Evolutionary conservation across 2,797 vertebrate genomes (phyloP), one percentile per base, ranked within the genome.

Genomic region (Aeoliscus strigatus): DNA sequence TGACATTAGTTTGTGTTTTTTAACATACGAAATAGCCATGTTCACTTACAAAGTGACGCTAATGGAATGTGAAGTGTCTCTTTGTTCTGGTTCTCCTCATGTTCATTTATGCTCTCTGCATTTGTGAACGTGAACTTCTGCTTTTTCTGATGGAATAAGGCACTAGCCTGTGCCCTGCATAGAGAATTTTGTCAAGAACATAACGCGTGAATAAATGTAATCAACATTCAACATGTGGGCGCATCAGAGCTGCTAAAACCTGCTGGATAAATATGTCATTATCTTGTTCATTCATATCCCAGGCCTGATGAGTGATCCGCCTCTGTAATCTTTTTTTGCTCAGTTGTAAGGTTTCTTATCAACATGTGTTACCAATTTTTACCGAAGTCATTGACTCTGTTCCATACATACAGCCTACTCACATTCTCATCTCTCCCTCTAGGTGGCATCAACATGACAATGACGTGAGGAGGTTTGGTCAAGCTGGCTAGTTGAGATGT

Each of bases 401-500:
- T 63, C 56, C 1, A 39, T 24, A 17, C 0, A 8, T 6, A 24
- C 40, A 8, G 7, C 27, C 14, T 8, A 45, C n/a, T n/a, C n/a
- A n/a, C n/a, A n/a, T n/a, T 51, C 9, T 58, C 26, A 16, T 55
- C 9, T 62, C 28, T 60, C 14, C 15, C 14, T 66, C 16, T 46
- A 80, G 77, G 59, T 76, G 51, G 34, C 14, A 27, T 40, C 33
- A 76, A 61, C 46, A 82, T 66, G 63, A 64, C 54, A 30, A 47
- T 49, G 56, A 61, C 65, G 59, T 75, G 54, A 73, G 38, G 27
- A 46, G 51, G 41, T 27, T 47, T 49, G 68, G 70, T 77, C 70
- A 56, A 70, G 66, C 73, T 78, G 77, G 78, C 78, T 67, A 71
- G 78, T 78, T 81, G 69, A 76, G 79, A 77, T 82, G 79, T 69